Evolutionary conservation across 2,888 invertebrate genomes (phyloP).

Genomic region (Sarcophaga subvicina): DNA sequence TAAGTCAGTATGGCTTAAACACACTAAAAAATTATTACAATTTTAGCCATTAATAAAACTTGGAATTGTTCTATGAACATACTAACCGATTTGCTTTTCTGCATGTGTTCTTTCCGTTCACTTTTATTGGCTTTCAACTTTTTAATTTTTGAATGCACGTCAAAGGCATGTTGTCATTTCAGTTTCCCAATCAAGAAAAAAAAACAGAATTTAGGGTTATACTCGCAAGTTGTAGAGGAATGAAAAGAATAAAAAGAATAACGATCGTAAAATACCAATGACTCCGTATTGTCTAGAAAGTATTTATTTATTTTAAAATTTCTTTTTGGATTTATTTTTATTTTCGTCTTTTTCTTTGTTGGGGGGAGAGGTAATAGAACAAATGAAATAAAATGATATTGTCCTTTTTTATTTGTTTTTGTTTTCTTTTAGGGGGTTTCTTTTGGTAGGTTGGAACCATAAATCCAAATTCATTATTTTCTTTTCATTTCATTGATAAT

Average conservation of each 20-base stretch:
- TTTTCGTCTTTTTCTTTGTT: conserved; percentile 19
- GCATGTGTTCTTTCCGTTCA: not conserved
- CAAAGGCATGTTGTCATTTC: conserved; percentile 10
- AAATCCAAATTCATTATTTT: conserved; percentile 57
- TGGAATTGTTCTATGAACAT: too few species aligned
- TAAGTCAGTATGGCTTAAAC: not conserved
- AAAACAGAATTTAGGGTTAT: conserved; percentile 1
- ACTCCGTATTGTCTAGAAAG: conserved; percentile 64
- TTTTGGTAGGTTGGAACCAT: conserved; percentile 14
- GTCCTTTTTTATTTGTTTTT: conserved; percentile 57
- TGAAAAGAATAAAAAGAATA: conserved; percentile 20
- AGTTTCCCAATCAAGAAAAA: not conserved
- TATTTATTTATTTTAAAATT: conserved; percentile 53
- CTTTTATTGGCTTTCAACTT: not conserved
- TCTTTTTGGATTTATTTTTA: conserved; percentile 44
- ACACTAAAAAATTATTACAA: too few species aligned
- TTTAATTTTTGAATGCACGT: conserved; percentile 24
- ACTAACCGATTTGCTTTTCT: not conserved
- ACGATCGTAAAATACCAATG: conserved; percentile 48
- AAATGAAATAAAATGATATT: conserved; percentile 40
- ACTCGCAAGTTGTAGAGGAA: not conserved
- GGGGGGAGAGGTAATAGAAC: not conserved
- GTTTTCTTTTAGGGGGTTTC: not conserved
- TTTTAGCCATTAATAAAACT: too few species aligned
- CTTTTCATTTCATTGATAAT: conserved; percentile 55